Percentiles rank a stretch among this genome's conserved stretches.
These are phyloP conservation scores for Chloroclysta siterata DNA, from an alignment of 2,888 invertebrate genomes.

Conservation along the genomic window DNA sequence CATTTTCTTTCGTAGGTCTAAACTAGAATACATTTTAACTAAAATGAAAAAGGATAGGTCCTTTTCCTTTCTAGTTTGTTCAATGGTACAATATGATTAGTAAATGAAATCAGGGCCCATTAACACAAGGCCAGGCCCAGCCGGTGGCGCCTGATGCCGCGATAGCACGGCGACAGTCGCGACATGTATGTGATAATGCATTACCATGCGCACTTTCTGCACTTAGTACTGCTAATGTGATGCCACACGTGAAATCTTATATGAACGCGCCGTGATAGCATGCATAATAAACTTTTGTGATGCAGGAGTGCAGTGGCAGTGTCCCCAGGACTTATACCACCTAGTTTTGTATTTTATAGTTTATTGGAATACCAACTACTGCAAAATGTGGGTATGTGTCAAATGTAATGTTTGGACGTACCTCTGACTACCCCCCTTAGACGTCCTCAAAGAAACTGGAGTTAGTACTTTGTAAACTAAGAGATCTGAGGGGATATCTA, in stretches of 20 bases:
- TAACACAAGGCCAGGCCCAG: constrained; percentile 33
- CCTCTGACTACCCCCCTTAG: too few species aligned
- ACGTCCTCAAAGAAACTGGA: too few species aligned
- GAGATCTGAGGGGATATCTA: too few species aligned
- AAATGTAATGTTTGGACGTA: too few species aligned
- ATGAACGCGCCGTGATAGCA: constrained; percentile 23
- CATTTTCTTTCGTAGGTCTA: not conserved
- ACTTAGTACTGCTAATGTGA: constrained; percentile 58
- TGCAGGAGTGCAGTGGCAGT: constrained; percentile 8
- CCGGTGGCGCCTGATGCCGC: constrained; percentile 69
- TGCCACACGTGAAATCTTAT: constrained; percentile 40
- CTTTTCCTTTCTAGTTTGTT: not conserved
- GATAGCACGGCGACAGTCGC: constrained; percentile 67
- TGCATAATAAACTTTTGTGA: constrained; percentile 23
- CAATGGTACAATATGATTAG: constrained; percentile 29
- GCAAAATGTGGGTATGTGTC: too few species aligned
- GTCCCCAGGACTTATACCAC: not conserved
- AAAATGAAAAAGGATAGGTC: not conserved
- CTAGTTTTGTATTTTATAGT: not conserved
- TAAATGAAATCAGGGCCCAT: constrained; percentile 25
- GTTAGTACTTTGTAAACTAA: too few species aligned
- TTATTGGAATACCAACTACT: too few species aligned
- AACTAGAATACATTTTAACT: not conserved
- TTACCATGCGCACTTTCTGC: constrained; percentile 71
- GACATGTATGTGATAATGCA: constrained; percentile 73